Base-by-base conservation (phyloP, 2,888 invertebrate genomes). In the Drosophila mulleri region DNA sequence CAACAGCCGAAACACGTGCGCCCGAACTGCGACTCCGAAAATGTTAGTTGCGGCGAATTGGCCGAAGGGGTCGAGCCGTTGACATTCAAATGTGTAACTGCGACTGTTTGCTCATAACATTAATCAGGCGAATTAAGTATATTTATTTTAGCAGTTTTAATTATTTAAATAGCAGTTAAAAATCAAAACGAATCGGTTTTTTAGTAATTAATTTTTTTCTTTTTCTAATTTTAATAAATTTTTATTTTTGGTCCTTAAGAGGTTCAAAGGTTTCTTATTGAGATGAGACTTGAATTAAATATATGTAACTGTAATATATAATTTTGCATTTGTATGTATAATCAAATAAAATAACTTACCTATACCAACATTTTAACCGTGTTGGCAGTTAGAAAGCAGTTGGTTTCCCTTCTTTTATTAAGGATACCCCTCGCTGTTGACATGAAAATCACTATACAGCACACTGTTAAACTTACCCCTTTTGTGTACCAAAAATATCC, bases 11-110 rank as follows among this genome's bases (percentile, higher is more conserved):
- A 37, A 12, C 29, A 14, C 60, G 42, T 42, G 29, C n/a, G 39
- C 14, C 50, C n/a, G 14, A 16, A 62, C 35, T 32, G 39, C 39
- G 11, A 80, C 80, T 78, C 78, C 78, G 78, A 78, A 80, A 60
- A 59, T 4, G 9, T 4, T 12, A 18, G 7, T 14, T 7, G 73
- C 76, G 73, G 80, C 78, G 80, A 78, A 78, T 76, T 67, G 44
- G 53, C 8, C 14, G 23, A 9, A 35, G 66, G 69, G 76, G 56
- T 16, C 14, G 29, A 29, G 11, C 29, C 9, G n/a, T 9, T 48
- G 29, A 6, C n/a, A 14, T 45, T 45, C 3, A 45, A 44, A 45
- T 45, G 3, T 14, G 1, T 6, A 45, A 23, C 12, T 32, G 8
- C 29, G 8, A 7, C 29, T 29, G 29, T 8, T 29, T 29, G 11